phyloP scores from a whole-genome alignment of 2,888 invertebrate genomes.

The Mesodorylaimus sp. region DNA sequence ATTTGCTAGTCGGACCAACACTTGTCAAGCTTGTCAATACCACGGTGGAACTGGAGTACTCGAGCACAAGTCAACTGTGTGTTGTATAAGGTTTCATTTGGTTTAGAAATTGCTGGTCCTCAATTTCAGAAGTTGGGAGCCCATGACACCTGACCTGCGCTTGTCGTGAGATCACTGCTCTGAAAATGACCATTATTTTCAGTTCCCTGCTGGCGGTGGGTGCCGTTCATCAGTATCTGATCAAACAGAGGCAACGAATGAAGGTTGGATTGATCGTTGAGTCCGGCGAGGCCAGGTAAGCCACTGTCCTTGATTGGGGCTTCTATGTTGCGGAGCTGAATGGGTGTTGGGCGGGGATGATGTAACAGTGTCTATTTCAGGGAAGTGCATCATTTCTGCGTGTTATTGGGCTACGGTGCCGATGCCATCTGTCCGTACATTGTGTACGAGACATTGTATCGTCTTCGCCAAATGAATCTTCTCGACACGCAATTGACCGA shows the following conservation, averaged over 20 bases:
- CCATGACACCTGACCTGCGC: too few species aligned
- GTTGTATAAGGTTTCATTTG: too few species aligned
- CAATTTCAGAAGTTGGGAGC: too few species aligned
- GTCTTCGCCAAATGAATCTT: constrained; percentile 65
- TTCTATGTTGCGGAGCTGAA: neutral
- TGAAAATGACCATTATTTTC: too few species aligned
- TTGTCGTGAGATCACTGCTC: too few species aligned
- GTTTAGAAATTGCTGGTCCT: too few species aligned
- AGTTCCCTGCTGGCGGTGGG: constrained; percentile 67
- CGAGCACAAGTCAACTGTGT: too few species aligned
- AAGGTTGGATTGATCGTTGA: constrained; percentile 82
- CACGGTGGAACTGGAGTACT: too few species aligned
- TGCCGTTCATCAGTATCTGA: constrained; percentile 81
- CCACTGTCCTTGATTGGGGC: neutral
- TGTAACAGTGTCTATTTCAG: constrained; percentile 22
- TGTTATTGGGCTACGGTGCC: constrained; percentile 82
- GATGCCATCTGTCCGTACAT: constrained; percentile 94
- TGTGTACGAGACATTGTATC: constrained; percentile 74
- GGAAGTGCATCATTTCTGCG: constrained; percentile 81
- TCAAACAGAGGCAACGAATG: constrained; percentile 82
- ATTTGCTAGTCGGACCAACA: too few species aligned
- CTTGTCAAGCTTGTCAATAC: too few species aligned
- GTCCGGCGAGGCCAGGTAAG: constrained; percentile 67
- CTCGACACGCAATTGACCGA: constrained; percentile 57
- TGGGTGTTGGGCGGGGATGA: neutral